Percentiles rank a stretch among this genome's conserved stretches.
Evolutionary conservation across 2,797 vertebrate species (phyloP).

Genomic region (Chaetodon trifasciatus): DNA sequence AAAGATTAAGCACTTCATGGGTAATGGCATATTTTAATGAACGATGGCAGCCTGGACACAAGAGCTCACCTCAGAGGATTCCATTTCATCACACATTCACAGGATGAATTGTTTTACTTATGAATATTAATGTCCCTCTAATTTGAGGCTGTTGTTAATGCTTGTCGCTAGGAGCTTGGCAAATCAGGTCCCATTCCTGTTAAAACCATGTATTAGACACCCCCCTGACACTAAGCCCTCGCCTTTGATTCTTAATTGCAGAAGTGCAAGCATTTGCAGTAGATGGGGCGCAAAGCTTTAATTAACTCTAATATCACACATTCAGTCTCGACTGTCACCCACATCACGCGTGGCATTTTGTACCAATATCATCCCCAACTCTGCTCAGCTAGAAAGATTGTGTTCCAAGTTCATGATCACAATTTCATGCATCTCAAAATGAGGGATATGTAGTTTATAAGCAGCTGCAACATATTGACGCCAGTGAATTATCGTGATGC

Average conservation of each 20-base stretch:
- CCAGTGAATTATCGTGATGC: conserved; percentile 79
- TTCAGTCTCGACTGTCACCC: conserved; percentile 89
- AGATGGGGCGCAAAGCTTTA: conserved; percentile 91
- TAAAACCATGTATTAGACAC: conserved; percentile 90
- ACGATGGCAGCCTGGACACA: conserved; percentile 82
- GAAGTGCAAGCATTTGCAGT: conserved; percentile 88
- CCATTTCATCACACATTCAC: conserved; percentile 88
- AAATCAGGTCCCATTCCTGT: conserved; percentile 90
- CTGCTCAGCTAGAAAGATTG: conserved; percentile 81
- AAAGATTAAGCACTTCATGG: conserved; percentile 88
- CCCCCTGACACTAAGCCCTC: conserved; percentile 90
- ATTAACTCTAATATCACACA: conserved; percentile 92
- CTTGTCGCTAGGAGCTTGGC: conserved; percentile 90
- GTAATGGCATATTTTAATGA: conserved; percentile 90
- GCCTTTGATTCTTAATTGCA: conserved; percentile 93
- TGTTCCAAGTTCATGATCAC: conserved; percentile 86
- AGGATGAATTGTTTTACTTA: conserved; percentile 91
- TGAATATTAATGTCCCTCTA: conserved; percentile 92
- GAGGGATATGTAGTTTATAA: conserved; percentile 77
- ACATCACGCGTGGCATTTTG: conserved; percentile 85
- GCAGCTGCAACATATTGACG: conserved; percentile 76
- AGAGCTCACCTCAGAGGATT: conserved; percentile 88
- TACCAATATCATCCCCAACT: conserved; percentile 81
- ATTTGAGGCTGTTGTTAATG: conserved; percentile 91
- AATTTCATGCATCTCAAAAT: conserved; percentile 88